phyloP scores from a whole-genome alignment of 2,888 invertebrate genomes.

The Encarsia formosa region DNA sequence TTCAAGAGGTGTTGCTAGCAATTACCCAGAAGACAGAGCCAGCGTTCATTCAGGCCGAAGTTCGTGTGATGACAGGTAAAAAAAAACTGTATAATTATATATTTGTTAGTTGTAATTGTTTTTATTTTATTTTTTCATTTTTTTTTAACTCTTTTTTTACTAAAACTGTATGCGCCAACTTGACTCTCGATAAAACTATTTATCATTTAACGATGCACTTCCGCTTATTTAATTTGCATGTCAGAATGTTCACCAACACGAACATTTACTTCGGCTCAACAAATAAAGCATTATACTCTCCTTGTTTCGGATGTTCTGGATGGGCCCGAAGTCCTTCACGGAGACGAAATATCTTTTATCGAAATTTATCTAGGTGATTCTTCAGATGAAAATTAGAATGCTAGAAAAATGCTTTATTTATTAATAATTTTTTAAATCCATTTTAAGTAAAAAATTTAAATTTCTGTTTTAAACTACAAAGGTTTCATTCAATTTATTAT shows the following conservation, averaged over 20 bases:
- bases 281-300: slow-evolving; percentile 45
- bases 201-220: slow-evolving; percentile 12
- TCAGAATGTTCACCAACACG: slow-evolving; percentile 43
- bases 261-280: slow-evolving; percentile 44
- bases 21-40: slow-evolving; percentile 63
- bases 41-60: slow-evolving; percentile 81
- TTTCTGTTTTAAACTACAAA: not conserved
- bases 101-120: not conserved
- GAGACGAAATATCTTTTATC: slow-evolving; percentile 38
- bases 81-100: not conserved
- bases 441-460: no score
- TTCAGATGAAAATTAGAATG: slow-evolving; percentile 16
- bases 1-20: slow-evolving; percentile 37
- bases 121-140: not conserved
- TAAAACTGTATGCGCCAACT: not conserved
- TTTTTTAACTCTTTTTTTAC: not conserved
- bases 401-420: slow-evolving; percentile 13
- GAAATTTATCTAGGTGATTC: slow-evolving; percentile 44
- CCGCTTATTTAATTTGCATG: slow-evolving; percentile 42
- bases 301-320: slow-evolving; percentile 43
- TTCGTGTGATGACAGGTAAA: slow-evolving; percentile 68
- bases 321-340: slow-evolving; percentile 38
- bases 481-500: slow-evolving; percentile 1
- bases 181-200: not conserved
- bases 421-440: slow-evolving; percentile 1